Percentiles rank a stretch among this genome's conserved stretches.
Conservation (phyloP, 2,113 vertebrate genomes). For the Anguilla japonica region DNA sequence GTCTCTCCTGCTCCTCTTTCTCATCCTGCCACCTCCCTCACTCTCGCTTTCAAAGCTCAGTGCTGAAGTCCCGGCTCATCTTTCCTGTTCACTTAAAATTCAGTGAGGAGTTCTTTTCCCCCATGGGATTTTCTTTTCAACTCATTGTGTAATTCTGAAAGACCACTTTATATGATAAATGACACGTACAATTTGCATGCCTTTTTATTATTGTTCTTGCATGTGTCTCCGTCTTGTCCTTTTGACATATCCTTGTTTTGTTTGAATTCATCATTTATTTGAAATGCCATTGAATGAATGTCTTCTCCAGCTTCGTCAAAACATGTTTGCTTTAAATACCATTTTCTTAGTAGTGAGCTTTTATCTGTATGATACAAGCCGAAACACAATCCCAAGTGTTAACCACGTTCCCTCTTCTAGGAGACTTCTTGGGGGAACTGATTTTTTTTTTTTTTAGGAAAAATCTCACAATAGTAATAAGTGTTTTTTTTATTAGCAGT, state of each 20-base stretch:
- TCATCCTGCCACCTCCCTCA: background rate
- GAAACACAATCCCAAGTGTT: too few relatives aligned
- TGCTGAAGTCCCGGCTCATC: background rate
- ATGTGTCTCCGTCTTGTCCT: background rate
- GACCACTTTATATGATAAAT: background rate
- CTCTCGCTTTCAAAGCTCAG: background rate
- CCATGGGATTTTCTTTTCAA: background rate
- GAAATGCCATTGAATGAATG: background rate
- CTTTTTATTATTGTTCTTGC: background rate
- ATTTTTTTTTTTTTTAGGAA: too few relatives aligned
- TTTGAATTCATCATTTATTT: background rate
- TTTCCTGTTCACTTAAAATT: background rate
- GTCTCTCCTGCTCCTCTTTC: constrained; percentile 29
- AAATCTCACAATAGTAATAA: background rate
- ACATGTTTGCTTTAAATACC: background rate
- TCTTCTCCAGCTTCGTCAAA: background rate
- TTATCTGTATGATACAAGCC: background rate
- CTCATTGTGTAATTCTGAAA: background rate
- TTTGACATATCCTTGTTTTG: background rate
- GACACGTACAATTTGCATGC: background rate
- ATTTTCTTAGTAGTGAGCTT: background rate
- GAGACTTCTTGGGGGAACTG: too few relatives aligned
- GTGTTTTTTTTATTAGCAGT: background rate
- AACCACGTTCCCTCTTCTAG: too few relatives aligned
- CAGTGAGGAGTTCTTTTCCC: background rate